Conservation (phyloP, 2,113 vertebrate species). For the Ellobius talpinus region DNA sequence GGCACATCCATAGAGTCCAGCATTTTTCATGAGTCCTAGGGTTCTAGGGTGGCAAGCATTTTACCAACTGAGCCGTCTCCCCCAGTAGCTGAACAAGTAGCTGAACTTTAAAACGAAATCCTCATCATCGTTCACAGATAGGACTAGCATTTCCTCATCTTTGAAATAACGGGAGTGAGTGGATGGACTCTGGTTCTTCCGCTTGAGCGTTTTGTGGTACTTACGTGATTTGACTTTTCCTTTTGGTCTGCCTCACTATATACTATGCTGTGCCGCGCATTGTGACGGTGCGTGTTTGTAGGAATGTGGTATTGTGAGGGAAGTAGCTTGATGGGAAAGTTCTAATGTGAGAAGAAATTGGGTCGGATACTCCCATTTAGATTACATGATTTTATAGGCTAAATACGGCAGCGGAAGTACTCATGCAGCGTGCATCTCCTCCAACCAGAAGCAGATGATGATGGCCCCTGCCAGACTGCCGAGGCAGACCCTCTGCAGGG, state of each 20-base stretch:
- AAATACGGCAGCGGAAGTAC: not conserved
- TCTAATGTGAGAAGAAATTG: constrained; percentile 11
- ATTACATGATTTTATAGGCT: not conserved
- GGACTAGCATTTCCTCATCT: not conserved
- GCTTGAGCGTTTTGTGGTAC: not conserved
- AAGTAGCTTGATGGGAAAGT: constrained; percentile 1
- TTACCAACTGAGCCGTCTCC: not conserved
- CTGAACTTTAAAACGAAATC: not conserved
- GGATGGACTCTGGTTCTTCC: not conserved
- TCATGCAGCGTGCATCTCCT: not conserved
- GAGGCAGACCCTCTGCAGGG: no score
- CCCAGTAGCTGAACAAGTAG: not conserved
- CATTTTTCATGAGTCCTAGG: not conserved
- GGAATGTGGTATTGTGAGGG: not conserved
- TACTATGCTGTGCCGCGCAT: not conserved
- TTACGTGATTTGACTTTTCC: constrained; percentile 16
- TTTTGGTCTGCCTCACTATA: not conserved
- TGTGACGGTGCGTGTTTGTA: not conserved
- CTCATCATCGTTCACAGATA: not conserved
- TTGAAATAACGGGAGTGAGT: not conserved
- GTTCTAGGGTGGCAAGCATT: not conserved
- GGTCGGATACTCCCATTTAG: not conserved
- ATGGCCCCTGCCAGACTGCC: not conserved
- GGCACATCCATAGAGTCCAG: not conserved
- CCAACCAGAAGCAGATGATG: not conserved